These are phyloP conservation scores for Poecilia gillii DNA, from an alignment of 2,797 vertebrate species.

Conservation along the genomic window DNA sequence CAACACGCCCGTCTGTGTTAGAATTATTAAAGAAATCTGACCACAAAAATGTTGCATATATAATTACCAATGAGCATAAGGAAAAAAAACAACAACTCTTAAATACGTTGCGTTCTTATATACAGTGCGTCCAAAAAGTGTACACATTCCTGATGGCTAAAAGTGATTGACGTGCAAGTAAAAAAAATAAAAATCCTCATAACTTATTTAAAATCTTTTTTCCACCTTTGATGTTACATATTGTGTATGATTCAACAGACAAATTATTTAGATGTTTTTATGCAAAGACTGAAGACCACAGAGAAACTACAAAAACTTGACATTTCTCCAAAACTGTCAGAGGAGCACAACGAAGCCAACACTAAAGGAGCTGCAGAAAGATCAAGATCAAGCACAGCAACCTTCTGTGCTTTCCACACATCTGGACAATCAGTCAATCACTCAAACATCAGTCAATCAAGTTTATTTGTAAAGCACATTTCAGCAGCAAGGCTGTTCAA, in stretches of 20 bases:
- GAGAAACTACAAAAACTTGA: no score
- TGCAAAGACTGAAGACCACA: neutral
- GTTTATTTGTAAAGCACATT: no score
- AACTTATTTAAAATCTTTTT: neutral
- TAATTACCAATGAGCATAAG: neutral
- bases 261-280: neutral
- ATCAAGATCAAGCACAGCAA: neutral
- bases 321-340: neutral
- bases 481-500: no score
- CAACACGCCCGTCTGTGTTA: neutral
- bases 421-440: neutral
- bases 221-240: neutral
- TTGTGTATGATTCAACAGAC: neutral
- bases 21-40: conserved; percentile 7
- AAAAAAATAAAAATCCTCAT: neutral
- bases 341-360: neutral
- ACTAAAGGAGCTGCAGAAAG: neutral
- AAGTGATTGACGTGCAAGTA: neutral
- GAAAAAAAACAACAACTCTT: neutral
- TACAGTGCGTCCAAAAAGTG: no score
- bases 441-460: no score
- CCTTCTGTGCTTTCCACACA: neutral
- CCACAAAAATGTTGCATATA: neutral
- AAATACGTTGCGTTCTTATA: neutral
- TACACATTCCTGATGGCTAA: neutral